Base-by-base conservation (phyloP, 1,140 invertebrate genomes). In the Ostrea edulis region DNA sequence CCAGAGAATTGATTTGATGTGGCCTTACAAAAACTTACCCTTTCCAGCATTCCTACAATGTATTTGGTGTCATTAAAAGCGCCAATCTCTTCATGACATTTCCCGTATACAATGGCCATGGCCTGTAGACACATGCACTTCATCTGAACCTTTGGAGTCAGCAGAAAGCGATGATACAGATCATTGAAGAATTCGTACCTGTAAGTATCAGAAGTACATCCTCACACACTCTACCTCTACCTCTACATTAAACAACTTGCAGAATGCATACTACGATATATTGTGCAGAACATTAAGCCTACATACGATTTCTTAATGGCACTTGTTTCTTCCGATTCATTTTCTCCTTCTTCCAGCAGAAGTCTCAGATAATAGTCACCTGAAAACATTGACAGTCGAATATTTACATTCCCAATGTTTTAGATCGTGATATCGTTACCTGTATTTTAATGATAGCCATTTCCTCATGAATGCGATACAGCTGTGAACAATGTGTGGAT, bases 121-220 rank as follows among this genome's bases (percentile, higher is more conserved):
- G 99, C 98, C 96, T 99, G 98, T 53, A 99, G 95, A 94, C 99
- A 99, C 96, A 99, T 97, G 93, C 97, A 97, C 92, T 97, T 97
- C 98, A 99, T 97, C 96, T 98, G 97, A 95, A 97, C 96, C 96
- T 98, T 96, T 94, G 97, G 96, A 14, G 98, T 97, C 81, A 99
- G 96, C 90, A 99, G 96, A 94, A 99, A 99, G 89, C 98, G 96
- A 94, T 99, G 98, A 95, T 99, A 99, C 9, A 99, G 96, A 94
- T 99, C 98, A 95, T 99, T 99, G 96, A 99, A 99, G 95, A 99
- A 99, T 95, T 99, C 98, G 94, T 98, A 97, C 4, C 95, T 95
- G 90, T 12, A 91, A 91, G 82, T 44, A 87, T 8, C 14, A 81
- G 44, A 29, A 12, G n/a, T 22, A 81, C 25, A 81, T 62, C 20